Evolutionary conservation across 1,140 invertebrate species (phyloP), one percentile per base, ranked within the genome.

Genomic region (Teleopsis dalmanni): DNA sequence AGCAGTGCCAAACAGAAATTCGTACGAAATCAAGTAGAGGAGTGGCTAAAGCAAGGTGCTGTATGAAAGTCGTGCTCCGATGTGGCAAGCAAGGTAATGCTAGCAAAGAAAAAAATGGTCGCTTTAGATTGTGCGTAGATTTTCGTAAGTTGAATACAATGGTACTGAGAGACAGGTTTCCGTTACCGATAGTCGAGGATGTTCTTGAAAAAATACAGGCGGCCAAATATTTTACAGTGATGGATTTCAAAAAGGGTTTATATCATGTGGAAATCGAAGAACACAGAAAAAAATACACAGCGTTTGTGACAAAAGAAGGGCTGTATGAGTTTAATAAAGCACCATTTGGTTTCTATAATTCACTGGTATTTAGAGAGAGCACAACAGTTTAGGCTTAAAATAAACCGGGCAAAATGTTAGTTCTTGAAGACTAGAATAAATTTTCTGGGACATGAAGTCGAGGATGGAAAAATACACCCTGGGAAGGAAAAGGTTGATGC

Each of bases 161-260:
- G 40, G 40, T 42, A 14, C 14, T 42, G 3, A 42, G 26, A 42
- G 40, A 42, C 14, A 3, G 22, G 9, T 42, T 42, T 25, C 40
- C 40, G 7, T 19, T 26, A 1, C 22, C 40, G 13, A 3, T 38
- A 19, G 21, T 38, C 13, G 18, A 38, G 7, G 37, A 38, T 6
- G 37, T 38, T 3, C 19, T 38, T 6, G 7, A 19, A 6, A 38
- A 9, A 6, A 5, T 38, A 18, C 37, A n/a, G n/a, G n/a, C n/a
- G n/a, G n/a, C n/a, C n/a, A n/a, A n/a, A n/a, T n/a, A n/a, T n/a
- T n/a, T n/a, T n/a, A 38, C n/a, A n/a, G n/a, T n/a, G n/a, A n/a
- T n/a, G n/a, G n/a, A n/a, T n/a, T n/a, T 44, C 58, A 53, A 56
- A 49, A 59, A 62, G 55, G 50, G 51, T 29, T 59, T 65, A 50